phyloP scores from a whole-genome alignment of 2,797 vertebrate genomes.

The Discoglossus pictus region DNA sequence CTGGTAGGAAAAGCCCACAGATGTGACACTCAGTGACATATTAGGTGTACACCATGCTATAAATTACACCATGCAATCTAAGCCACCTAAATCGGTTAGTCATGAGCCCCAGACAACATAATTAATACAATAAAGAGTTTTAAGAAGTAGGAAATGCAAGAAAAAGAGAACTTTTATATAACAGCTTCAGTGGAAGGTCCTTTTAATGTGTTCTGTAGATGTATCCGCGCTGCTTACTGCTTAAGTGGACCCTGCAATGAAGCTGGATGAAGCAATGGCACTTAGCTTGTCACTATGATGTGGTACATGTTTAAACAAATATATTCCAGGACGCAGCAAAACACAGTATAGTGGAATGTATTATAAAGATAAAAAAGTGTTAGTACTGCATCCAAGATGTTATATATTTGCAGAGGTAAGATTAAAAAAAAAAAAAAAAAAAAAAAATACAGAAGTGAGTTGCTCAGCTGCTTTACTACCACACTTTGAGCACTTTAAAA shows the following conservation, averaged over 20 bases:
- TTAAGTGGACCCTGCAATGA: slow-evolving; percentile 2
- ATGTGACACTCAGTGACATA: slow-evolving; percentile 89
- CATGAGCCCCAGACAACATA: slow-evolving; percentile 17
- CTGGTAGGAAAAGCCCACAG: slow-evolving; percentile 82
- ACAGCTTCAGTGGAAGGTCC: slow-evolving; percentile 50
- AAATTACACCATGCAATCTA: slow-evolving; percentile 75
- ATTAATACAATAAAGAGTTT: not conserved
- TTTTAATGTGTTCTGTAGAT: slow-evolving; percentile 27
- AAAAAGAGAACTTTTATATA: slow-evolving; percentile 47
- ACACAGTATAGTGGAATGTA: too few relatives aligned
- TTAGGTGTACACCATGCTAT: slow-evolving; percentile 82
- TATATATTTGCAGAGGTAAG: too few relatives aligned
- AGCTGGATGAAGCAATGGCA: slow-evolving; percentile 2
- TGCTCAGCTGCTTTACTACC: too few relatives aligned
- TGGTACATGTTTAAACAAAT: too few relatives aligned
- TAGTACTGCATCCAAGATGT: too few relatives aligned
- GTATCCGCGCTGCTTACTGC: not conserved
- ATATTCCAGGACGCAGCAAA: too few relatives aligned
- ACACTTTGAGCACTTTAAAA: too few relatives aligned
- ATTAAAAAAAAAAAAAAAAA: too few relatives aligned
- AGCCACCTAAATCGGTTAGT: slow-evolving; percentile 60
- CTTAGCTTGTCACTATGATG: slow-evolving; percentile 9
- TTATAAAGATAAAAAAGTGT: too few relatives aligned
- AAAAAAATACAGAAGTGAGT: too few relatives aligned
- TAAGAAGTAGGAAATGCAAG: slow-evolving; percentile 3